These are phyloP conservation scores for Catostylus mosaicus DNA, from an alignment of 30 jellyfish, hydroid and myxozoan species.

Conservation along the genomic window DNA sequence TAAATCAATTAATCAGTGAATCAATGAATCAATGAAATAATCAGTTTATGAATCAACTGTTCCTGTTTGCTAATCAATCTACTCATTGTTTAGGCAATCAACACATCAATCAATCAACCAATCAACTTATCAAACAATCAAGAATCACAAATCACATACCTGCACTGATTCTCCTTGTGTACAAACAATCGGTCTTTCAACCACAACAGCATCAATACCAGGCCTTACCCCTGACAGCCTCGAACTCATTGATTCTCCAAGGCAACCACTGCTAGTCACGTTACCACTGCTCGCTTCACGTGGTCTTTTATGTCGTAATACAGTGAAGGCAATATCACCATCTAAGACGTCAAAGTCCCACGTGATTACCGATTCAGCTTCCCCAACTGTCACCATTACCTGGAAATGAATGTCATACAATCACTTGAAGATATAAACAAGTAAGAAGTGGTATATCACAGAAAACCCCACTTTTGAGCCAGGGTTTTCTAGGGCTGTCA, in stretches of 20 bases:
- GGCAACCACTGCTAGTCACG: conserved; percentile 73
- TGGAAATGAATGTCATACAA: too few species aligned
- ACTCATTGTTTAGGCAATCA: not conserved
- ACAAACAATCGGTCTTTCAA: conserved; percentile 86
- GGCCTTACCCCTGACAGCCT: conserved; percentile 80
- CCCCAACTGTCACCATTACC: conserved; percentile 93
- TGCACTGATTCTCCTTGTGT: conserved; percentile 96
- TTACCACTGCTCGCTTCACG: conserved; percentile 85
- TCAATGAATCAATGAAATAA: too few species aligned
- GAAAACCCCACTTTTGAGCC: too few species aligned
- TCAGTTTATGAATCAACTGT: not conserved
- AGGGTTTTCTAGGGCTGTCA: too few species aligned
- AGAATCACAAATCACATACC: conserved; percentile 44
- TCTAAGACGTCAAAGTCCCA: conserved; percentile 99
- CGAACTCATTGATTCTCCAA: conserved; percentile 79
- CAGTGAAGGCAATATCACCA: conserved; percentile 92
- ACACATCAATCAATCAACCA: not conserved
- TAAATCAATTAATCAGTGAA: too few species aligned
- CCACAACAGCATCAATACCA: conserved; percentile 98
- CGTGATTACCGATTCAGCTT: conserved; percentile 97
- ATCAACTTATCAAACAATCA: not conserved
- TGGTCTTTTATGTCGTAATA: conserved; percentile 96
- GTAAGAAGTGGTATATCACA: too few species aligned
- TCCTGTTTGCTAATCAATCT: not conserved
- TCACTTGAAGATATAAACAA: too few species aligned